Evolutionary conservation across 2,888 invertebrate species (phyloP).

Genomic region (Colletes collaris): DNA sequence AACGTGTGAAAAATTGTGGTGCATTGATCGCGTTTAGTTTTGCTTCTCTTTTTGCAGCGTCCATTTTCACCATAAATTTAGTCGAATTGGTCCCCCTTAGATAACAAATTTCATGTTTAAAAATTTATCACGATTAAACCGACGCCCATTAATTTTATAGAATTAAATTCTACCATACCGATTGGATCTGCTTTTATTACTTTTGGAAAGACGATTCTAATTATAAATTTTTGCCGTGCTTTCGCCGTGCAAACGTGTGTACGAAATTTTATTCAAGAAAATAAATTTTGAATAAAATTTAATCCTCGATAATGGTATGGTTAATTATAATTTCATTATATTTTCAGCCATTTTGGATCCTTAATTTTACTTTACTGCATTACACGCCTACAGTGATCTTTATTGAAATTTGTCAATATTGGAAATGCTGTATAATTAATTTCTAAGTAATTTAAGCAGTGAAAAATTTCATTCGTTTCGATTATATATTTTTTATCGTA

Average conservation of each 20-base stretch:
- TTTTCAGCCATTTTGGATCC: too few relatives aligned
- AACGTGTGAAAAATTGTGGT: not conserved
- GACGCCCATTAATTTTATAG: not conserved
- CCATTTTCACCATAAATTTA: conserved; percentile 3
- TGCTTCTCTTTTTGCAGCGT: not conserved
- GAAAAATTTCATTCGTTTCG: too few relatives aligned
- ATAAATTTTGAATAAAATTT: not conserved
- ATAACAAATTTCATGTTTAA: not conserved
- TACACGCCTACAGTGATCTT: too few relatives aligned
- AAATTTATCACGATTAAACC: conserved; percentile 1
- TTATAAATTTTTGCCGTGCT: not conserved
- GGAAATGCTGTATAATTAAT: too few relatives aligned
- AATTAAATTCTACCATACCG: conserved; percentile 4
- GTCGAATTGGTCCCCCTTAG: not conserved
- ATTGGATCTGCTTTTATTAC: not conserved
- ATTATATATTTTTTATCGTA: too few relatives aligned
- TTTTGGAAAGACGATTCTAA: not conserved
- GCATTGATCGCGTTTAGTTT: not conserved
- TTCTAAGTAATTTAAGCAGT: too few relatives aligned
- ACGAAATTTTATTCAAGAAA: not conserved
- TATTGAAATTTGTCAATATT: too few relatives aligned
- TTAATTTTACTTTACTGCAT: too few relatives aligned
- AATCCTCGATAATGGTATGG: not conserved
- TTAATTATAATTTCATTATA: not conserved
- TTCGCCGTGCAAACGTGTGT: too few relatives aligned